phyloP scores from a whole-genome alignment of 2,113 vertebrate genomes.

The rabbit (Oryctolagus cuniculus) region DNA sequence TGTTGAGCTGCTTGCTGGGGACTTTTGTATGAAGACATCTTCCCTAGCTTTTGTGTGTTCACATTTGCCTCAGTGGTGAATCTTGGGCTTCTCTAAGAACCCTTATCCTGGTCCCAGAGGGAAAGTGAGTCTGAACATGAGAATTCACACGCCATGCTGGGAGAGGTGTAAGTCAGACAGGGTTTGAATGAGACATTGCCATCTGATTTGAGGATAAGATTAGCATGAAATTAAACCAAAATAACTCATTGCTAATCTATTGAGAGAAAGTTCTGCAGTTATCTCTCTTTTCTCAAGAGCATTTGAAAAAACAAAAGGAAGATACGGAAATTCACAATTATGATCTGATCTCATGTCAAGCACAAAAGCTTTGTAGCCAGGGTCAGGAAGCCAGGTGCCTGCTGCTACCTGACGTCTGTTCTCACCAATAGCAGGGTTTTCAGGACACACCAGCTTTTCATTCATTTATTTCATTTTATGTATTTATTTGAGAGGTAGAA shows the following conservation, averaged over 20 bases:
- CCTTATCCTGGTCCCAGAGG: not conserved
- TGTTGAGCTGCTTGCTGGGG: too few relatives aligned
- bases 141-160: not conserved
- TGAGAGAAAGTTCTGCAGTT: not conserved
- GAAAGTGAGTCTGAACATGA: not conserved
- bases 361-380: not conserved
- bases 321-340: too few relatives aligned
- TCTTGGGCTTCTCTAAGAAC: not conserved
- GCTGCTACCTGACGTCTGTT: not conserved
- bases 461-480: too few relatives aligned
- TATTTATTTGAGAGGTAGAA: too few relatives aligned
- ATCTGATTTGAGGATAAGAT: not conserved
- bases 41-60: too few relatives aligned
- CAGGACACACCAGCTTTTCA: too few relatives aligned
- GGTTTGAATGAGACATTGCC: not conserved
- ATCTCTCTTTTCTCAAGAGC: not conserved
- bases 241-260: not conserved
- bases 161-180: not conserved
- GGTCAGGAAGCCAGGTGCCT: accelerated
- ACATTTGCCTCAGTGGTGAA: not conserved
- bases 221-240: not conserved
- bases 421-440: accelerated
- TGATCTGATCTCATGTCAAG: not conserved
- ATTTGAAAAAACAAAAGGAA: not conserved
- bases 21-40: too few relatives aligned